Conservation (phyloP, 2,888 invertebrate genomes). For the Sesamia inferens region DNA sequence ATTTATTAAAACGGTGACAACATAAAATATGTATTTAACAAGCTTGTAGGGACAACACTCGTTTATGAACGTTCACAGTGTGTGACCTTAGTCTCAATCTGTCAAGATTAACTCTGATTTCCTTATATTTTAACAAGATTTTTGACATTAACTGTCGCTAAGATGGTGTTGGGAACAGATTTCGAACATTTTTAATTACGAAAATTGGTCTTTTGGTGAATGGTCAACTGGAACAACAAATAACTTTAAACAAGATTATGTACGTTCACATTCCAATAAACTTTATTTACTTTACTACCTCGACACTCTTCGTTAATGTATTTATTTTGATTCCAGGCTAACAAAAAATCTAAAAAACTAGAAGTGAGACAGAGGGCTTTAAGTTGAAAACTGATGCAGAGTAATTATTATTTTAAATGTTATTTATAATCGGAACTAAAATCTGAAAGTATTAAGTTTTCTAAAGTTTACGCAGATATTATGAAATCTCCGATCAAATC, state of each 20-base stretch:
- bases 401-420: background rate
- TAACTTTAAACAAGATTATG: background rate
- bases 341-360: background rate
- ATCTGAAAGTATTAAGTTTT: background rate
- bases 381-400: too few relatives aligned
- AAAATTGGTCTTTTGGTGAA: too few relatives aligned
- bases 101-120: too few relatives aligned
- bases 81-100: too few relatives aligned
- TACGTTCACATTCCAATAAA: background rate
- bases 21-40: too few relatives aligned
- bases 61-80: too few relatives aligned
- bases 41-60: background rate
- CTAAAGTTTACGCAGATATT: background rate
- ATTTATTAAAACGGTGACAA: too few relatives aligned
- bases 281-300: background rate
- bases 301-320: background rate
- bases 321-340: background rate
- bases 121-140: too few relatives aligned
- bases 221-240: background rate
- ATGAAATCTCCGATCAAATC: constrained; percentile 1
- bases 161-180: too few relatives aligned
- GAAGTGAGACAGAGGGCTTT: too few relatives aligned
- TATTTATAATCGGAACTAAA: background rate
- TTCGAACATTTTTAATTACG: too few relatives aligned
- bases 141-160: too few relatives aligned